Evolutionary conservation across 35 echinoderm and acorn worm species (phyloP), one percentile per base, ranked within the genome.

Genomic region (Ophioderma brevispina): DNA sequence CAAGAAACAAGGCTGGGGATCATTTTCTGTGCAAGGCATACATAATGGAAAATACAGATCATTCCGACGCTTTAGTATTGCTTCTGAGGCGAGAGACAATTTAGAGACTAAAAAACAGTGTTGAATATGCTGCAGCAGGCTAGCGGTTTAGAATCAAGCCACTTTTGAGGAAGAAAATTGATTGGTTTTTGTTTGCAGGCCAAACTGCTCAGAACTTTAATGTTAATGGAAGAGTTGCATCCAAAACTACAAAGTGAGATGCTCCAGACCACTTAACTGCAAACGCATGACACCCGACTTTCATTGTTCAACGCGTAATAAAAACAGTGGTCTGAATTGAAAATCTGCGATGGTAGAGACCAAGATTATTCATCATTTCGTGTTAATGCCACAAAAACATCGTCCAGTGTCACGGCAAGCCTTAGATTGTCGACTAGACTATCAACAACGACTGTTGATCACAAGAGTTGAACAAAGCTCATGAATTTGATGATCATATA

Each of bases 341-440:
- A 79, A 79, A 31, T 33, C 33, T 32, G 30, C 13, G 42, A 40
- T 5, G 37, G 38, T 43, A 82, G 8, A 82, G 80, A 82, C 80
- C 39, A 38, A 21, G 42, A 40, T 6, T 82, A 82, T 40, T 82
- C 80, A 6, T 82, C 80, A 31, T 82, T 82, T 82, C 80, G 39
- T 42, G 32, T 82, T 31, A 82, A 82, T 82, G 80, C 80, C 37
- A 82, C 80, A 38, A 82, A 35, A 39, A 82, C 80, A 38, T 38
- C 80, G 35, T 82, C 80, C 15, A n/a, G 80, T 82, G 80, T 82
- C 38, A 82, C 36, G 13, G 80, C 39, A 32, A 38, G 17, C 37
- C 25, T 37, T 18, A 38, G 42, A 40, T 82, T 36, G 25, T 3
- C 42, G 25, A 82, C 80, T 40, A 38, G 80, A 13, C 80, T 82